Evolutionary conservation across 2,888 invertebrate genomes (phyloP).

Genomic region (Hofmannophila pseudospretella): DNA sequence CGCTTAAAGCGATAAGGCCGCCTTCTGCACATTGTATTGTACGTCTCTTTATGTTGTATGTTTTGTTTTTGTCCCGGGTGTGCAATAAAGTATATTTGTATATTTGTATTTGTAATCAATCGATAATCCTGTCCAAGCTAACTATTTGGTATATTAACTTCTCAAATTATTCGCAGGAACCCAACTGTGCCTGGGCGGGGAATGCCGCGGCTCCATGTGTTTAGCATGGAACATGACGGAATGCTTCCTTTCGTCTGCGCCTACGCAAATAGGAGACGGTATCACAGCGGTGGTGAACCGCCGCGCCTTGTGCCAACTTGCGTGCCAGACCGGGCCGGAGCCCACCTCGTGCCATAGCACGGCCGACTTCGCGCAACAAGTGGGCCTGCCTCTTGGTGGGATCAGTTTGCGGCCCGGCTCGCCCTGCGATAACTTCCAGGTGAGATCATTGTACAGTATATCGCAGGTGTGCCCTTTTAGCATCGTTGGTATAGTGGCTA

Average conservation of each 20-base stretch:
- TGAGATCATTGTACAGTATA: too few relatives aligned
- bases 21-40: too few relatives aligned
- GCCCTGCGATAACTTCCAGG: conserved; percentile 99
- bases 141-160: too few relatives aligned
- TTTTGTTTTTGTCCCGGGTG: too few relatives aligned
- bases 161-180: too few relatives aligned
- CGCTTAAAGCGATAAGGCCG: too few relatives aligned
- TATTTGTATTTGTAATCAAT: too few relatives aligned
- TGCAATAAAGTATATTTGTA: too few relatives aligned
- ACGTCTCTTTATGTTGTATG: too few relatives aligned
- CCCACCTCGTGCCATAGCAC: conserved; percentile 88
- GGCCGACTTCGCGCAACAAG: conserved; percentile 87
- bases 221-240: conserved; percentile 95
- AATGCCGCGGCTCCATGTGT: conserved; percentile 97
- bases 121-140: too few relatives aligned
- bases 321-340: conserved; percentile 93
- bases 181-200: conserved; percentile 91
- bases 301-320: conserved; percentile 94
- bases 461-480: not conserved
- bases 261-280: conserved; percentile 73
- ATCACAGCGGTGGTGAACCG: conserved; percentile 83
- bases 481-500: too few relatives aligned
- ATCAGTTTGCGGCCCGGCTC: conserved; percentile 95
- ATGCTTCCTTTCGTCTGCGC: conserved; percentile 93
- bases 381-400: conserved; percentile 86